These are phyloP conservation scores for Phrynocephalus guinanensis DNA, from an alignment of 2,797 vertebrate species.

Conservation along the genomic window DNA sequence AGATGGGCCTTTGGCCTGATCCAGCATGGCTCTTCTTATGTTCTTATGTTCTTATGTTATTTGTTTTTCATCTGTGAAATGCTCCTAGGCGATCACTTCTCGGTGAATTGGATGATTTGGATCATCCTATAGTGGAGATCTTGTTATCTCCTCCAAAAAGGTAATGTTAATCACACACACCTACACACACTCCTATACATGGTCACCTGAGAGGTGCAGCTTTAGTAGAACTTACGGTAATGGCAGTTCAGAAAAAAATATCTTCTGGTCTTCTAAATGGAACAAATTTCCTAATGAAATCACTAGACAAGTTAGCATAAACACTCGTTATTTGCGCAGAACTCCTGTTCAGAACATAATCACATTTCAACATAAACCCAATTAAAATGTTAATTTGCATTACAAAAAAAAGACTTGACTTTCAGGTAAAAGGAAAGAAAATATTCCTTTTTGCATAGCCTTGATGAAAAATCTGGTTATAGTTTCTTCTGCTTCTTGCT, in stretches of 20 bases:
- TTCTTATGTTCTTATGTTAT: too few relatives aligned
- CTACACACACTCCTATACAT: not conserved
- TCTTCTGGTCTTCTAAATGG: constrained; percentile 11
- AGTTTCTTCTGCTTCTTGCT: not conserved
- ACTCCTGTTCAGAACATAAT: constrained; percentile 37
- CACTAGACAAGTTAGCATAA: constrained; percentile 13
- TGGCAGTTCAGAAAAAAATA: not conserved
- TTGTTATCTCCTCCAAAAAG: not conserved
- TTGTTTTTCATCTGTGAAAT: not conserved
- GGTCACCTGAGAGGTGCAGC: not conserved
- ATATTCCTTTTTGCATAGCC: not conserved
- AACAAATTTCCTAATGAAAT: constrained; percentile 10
- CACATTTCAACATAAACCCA: constrained; percentile 20
- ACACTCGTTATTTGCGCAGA: not conserved
- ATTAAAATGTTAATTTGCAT: constrained; percentile 13
- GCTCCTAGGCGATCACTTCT: constrained; percentile 1
- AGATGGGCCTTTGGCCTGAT: too few relatives aligned
- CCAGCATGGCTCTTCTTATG: too few relatives aligned
- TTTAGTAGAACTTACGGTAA: not conserved
- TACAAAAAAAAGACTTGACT: constrained; percentile 29
- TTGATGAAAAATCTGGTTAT: not conserved
- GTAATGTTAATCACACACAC: constrained; percentile 2
- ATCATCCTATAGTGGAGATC: not conserved
- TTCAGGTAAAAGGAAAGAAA: not conserved
- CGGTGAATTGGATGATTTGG: not conserved